phyloP scores from a whole-genome alignment of 2,888 invertebrate species.

The Kryphioiulus occultus region DNA sequence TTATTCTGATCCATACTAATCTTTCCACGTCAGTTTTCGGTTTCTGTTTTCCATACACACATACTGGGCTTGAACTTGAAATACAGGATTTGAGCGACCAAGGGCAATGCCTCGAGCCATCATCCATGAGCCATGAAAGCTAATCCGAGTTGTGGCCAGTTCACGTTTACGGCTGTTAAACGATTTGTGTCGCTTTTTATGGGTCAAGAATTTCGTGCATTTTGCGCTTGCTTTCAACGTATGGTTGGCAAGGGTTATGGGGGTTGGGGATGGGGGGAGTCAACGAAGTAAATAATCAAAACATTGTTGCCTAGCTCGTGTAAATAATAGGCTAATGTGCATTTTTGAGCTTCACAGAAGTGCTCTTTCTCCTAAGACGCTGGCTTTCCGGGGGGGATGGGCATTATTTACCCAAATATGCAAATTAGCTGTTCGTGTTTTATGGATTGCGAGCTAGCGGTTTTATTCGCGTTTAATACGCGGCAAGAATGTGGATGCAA shows the following conservation, averaged over 20 bases:
- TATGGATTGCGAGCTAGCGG: background rate
- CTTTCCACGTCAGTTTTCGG: no score
- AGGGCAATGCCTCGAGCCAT: background rate
- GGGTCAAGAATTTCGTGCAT: conserved; percentile 24
- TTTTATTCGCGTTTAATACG: background rate
- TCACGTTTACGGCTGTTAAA: background rate
- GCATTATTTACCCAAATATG: conserved; percentile 32
- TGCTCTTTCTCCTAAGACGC: background rate
- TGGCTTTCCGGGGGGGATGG: background rate
- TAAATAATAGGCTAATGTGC: conserved; percentile 12
- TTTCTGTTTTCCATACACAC: background rate
- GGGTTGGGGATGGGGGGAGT: background rate
- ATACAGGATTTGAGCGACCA: background rate
- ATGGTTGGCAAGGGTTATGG: no score
- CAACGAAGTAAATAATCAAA: background rate
- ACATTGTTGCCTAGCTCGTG: background rate
- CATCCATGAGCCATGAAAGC: background rate
- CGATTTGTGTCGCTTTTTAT: background rate
- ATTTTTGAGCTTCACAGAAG: background rate
- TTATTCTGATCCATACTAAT: no score
- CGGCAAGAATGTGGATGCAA: background rate
- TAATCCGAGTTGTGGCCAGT: conserved; percentile 24
- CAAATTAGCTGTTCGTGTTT: conserved; percentile 20
- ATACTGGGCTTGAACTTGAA: background rate
- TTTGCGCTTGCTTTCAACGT: background rate